These are phyloP conservation scores for Acrocephalus scirpaceus DNA, from an alignment of 2,797 vertebrate species.

Conservation along the genomic window DNA sequence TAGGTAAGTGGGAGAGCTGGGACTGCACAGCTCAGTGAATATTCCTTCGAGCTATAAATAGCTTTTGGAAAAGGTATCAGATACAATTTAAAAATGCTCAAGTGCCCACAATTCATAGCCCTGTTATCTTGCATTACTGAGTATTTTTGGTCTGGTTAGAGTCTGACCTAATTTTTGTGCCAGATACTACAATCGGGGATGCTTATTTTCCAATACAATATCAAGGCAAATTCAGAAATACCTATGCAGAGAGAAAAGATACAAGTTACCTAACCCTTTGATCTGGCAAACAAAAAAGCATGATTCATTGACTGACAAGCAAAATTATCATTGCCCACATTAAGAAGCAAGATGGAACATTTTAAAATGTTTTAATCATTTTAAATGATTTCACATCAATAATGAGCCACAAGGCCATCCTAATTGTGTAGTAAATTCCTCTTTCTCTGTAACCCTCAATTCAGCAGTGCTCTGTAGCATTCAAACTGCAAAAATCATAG, in stretches of 20 bases:
- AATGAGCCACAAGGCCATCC: background rate
- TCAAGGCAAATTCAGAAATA: background rate
- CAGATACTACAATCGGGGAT: background rate
- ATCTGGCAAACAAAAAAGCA: background rate
- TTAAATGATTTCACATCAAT: too few species aligned
- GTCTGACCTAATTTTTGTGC: background rate
- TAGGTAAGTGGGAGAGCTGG: conserved; percentile 11
- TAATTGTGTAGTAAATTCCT: background rate
- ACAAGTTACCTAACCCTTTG: background rate
- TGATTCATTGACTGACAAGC: background rate
- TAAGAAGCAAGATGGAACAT: background rate
- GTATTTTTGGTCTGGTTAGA: background rate
- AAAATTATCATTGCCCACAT: background rate
- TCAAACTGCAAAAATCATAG: background rate
- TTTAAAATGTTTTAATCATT: too few species aligned
- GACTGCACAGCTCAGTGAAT: background rate
- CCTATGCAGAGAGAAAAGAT: background rate
- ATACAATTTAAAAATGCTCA: background rate
- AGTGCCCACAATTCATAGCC: background rate
- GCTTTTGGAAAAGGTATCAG: conserved; percentile 4
- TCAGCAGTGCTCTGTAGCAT: background rate
- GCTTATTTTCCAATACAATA: background rate
- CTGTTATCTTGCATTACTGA: background rate
- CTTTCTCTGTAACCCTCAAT: background rate
- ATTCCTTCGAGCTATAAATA: background rate